A percentile compares a stretch with the other conserved stretches of the same genome.
Conservation (phyloP, 64 coral and sea anemone genomes). For the Montipora capricornis region DNA sequence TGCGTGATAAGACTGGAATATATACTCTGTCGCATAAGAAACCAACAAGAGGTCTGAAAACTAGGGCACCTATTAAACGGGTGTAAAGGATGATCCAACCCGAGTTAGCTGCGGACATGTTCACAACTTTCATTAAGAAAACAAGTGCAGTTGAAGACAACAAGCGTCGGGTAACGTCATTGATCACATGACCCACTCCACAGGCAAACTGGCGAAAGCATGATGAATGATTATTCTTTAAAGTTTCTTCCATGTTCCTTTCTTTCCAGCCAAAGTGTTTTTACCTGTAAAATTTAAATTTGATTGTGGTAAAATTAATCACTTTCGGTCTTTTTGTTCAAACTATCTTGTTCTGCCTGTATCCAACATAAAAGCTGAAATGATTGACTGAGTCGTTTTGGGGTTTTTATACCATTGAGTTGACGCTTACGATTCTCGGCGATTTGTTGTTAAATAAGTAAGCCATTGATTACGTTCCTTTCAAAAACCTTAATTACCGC, state of each 20-base stretch:
- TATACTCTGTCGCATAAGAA: slow-evolving; percentile 6
- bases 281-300: too few relatives aligned
- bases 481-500: too few relatives aligned
- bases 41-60: background rate
- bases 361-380: too few relatives aligned
- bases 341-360: too few relatives aligned
- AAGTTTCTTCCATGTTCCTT: background rate
- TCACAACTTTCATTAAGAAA: slow-evolving; percentile 39
- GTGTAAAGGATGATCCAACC: background rate
- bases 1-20: slow-evolving; percentile 5
- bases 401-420: too few relatives aligned
- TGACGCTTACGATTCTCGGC: too few relatives aligned
- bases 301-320: too few relatives aligned
- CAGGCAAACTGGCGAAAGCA: background rate
- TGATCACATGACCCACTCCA: slow-evolving; percentile 40
- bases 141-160: background rate
- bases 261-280: background rate
- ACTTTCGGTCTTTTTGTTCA: too few relatives aligned
- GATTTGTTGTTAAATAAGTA: too few relatives aligned
- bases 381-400: too few relatives aligned
- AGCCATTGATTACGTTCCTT: too few relatives aligned
- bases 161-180: background rate
- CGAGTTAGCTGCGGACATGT: slow-evolving; percentile 8
- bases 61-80: background rate
- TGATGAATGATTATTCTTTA: background rate